These are phyloP conservation scores for Leuciscus waleckii DNA, from an alignment of 2,797 vertebrate species.

Conservation along the genomic window DNA sequence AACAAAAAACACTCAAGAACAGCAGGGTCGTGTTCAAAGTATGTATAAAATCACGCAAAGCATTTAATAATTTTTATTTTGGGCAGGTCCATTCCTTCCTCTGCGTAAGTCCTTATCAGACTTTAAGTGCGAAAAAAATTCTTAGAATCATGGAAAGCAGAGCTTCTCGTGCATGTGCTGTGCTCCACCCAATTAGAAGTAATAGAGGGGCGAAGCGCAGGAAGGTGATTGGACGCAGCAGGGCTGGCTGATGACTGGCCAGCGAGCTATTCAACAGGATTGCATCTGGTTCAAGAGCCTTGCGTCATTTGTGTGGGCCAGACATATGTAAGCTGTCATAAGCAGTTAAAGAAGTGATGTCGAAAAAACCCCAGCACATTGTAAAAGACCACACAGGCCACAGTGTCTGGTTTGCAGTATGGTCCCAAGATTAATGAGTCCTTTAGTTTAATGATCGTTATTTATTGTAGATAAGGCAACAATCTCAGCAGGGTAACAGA, in stretches of 20 bases:
- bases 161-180: slow-evolving; percentile 24
- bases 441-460: slow-evolving; percentile 29
- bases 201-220: slow-evolving; percentile 12
- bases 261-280: slow-evolving; percentile 33
- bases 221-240: slow-evolving; percentile 35
- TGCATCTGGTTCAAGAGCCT: slow-evolving; percentile 41
- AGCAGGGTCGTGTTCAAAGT: background rate
- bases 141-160: slow-evolving; percentile 23
- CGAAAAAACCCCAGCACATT: background rate
- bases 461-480: slow-evolving; percentile 26
- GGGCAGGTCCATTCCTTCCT: background rate
- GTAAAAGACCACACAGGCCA: slow-evolving; percentile 27
- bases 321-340: slow-evolving; percentile 49
- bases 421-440: slow-evolving; percentile 20
- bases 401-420: background rate
- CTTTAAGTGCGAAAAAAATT: background rate
- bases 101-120: background rate
- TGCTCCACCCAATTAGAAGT: slow-evolving; percentile 35
- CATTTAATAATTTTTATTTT: background rate
- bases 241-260: slow-evolving; percentile 33
- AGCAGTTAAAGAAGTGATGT: slow-evolving; percentile 39
- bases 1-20: background rate
- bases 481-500: background rate
- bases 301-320: slow-evolving; percentile 53
- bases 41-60: background rate